Evolutionary conservation across 2,888 invertebrate genomes (phyloP).

Genomic region (Zhuqinia jingwanae): DNA sequence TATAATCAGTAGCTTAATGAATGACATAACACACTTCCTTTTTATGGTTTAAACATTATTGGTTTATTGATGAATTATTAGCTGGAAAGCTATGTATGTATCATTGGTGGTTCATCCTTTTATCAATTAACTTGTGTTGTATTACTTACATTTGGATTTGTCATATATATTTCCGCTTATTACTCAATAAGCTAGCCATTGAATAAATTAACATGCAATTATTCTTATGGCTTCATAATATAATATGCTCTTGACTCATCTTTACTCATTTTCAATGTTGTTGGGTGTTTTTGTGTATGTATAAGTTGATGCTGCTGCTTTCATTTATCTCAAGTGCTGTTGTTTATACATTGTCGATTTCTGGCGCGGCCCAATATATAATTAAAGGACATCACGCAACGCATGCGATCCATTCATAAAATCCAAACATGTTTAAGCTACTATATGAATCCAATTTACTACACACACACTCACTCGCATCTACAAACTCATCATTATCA

Average conservation of each 20-base stretch:
- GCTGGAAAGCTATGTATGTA: too few relatives aligned
- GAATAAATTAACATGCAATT: background rate
- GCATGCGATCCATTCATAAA: background rate
- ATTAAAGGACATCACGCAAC: background rate
- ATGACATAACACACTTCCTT: too few relatives aligned
- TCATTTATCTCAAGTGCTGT: slow-evolving; percentile 24
- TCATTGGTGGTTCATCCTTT: too few relatives aligned
- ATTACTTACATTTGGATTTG: background rate
- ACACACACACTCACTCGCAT: background rate
- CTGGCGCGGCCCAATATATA: background rate
- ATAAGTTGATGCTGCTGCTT: background rate
- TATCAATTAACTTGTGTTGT: too few relatives aligned
- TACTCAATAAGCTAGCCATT: background rate
- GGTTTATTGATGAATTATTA: too few relatives aligned
- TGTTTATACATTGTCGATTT: background rate
- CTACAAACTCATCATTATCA: too few relatives aligned
- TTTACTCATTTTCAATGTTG: too few relatives aligned
- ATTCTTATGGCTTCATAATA: background rate
- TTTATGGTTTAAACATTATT: too few relatives aligned
- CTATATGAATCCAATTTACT: background rate
- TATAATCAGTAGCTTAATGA: too few relatives aligned
- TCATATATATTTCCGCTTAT: slow-evolving; percentile 1
- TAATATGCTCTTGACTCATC: slow-evolving; percentile 1
- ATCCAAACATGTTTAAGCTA: too few relatives aligned
- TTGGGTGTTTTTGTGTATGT: too few relatives aligned